Conservation (phyloP, 2,113 vertebrate species). For the Scomber colias region DNA sequence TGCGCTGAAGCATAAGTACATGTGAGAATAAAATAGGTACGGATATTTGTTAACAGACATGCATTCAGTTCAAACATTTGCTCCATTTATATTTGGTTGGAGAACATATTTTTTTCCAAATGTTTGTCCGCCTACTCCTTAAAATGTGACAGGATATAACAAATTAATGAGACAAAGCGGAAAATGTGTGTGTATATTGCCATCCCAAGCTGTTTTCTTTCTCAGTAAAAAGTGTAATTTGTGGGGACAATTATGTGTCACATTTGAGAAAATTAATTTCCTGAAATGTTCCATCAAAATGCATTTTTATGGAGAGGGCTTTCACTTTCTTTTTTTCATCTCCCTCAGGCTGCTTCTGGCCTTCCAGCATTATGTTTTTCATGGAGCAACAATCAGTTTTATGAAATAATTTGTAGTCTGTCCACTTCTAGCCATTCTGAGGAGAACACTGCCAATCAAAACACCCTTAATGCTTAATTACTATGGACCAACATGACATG, state of each 20-base stretch:
- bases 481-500: conserved; percentile 3
- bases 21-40: conserved; percentile 10
- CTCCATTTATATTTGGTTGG: neutral
- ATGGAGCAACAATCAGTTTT: conserved; percentile 53
- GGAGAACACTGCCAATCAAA: conserved; percentile 59
- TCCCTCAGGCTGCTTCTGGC: conserved; percentile 29
- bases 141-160: conserved; percentile 38
- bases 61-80: conserved; percentile 25
- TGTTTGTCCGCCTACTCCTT: conserved; percentile 2
- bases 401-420: conserved; percentile 52
- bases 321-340: conserved; percentile 13
- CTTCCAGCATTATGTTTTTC: conserved; percentile 46
- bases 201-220: conserved; percentile 33
- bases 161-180: conserved; percentile 51
- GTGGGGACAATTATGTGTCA: conserved; percentile 65
- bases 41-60: conserved; percentile 17
- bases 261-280: conserved; percentile 65
- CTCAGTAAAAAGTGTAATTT: conserved; percentile 55
- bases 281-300: conserved; percentile 55
- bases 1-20: conserved; percentile 25
- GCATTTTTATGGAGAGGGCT: conserved; percentile 29
- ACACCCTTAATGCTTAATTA: conserved; percentile 27
- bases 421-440: conserved; percentile 21
- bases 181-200: conserved; percentile 31
- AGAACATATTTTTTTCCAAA: conserved; percentile 14